Conservation (phyloP, 2,888 invertebrate species). For the Campoplex capitator region DNA sequence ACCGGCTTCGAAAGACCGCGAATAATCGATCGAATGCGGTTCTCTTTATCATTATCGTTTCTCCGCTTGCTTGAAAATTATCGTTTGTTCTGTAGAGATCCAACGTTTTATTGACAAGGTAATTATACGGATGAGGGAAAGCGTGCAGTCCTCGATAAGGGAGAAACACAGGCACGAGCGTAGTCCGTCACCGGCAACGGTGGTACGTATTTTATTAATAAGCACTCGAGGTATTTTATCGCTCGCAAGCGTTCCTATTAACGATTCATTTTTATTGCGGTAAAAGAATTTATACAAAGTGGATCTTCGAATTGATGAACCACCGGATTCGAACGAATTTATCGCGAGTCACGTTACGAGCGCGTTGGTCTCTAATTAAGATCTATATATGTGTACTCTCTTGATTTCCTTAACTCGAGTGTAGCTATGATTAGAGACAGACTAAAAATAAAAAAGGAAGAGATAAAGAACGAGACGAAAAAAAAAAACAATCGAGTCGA, state of each 20-base stretch:
- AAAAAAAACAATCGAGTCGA: constrained; percentile 6
- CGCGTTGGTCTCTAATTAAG: constrained; percentile 58
- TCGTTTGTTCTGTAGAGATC: constrained; percentile 28
- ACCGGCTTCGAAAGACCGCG: not conserved
- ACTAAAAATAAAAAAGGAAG: not conserved
- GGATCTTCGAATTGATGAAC: constrained; percentile 4
- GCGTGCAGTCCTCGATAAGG: constrained; percentile 28
- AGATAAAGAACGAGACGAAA: constrained; percentile 1
- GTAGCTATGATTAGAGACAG: constrained; percentile 22
- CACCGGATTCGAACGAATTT: constrained; percentile 63
- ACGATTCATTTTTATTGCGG: constrained; percentile 74
- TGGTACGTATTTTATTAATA: constrained; percentile 48
- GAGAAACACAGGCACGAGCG: constrained; percentile 29
- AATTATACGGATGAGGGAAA: constrained; percentile 58
- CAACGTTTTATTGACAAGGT: constrained; percentile 56
- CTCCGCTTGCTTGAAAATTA: constrained; percentile 37
- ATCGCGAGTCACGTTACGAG: constrained; percentile 72
- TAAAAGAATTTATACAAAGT: constrained; percentile 70
- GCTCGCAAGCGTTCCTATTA: constrained; percentile 72
- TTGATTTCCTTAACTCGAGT: constrained; percentile 52
- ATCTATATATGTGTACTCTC: constrained; percentile 13
- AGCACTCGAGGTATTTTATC: constrained; percentile 49
- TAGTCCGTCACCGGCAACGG: not conserved
- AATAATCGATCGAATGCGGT: constrained; percentile 47
- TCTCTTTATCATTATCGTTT: constrained; percentile 34